Conservation (phyloP, 2,113 vertebrate genomes). For the Xiphias gladius region DNA sequence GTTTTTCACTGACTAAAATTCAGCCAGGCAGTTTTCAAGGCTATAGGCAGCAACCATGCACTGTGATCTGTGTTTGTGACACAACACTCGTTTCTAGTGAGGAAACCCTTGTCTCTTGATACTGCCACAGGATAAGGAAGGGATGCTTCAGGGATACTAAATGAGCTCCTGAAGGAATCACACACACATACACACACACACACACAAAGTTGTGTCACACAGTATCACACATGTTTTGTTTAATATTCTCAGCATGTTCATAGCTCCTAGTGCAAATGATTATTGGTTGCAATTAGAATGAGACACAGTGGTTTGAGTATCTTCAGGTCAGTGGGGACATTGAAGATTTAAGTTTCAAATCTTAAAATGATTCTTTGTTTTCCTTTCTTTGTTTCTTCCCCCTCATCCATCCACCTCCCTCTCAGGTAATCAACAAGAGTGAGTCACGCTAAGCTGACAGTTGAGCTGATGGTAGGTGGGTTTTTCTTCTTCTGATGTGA, state of each 20-base stretch:
- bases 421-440: conserved; percentile 67
- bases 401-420: conserved; percentile 14
- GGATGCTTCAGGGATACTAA: conserved; percentile 34
- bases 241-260: neutral
- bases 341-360: conserved; percentile 8
- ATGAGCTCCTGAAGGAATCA: conserved; percentile 51
- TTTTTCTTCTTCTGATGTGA: conserved; percentile 41
- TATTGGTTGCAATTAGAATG: conserved; percentile 26
- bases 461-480: conserved; percentile 81
- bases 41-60: conserved; percentile 2
- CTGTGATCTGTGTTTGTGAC: conserved; percentile 6
- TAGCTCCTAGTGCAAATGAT: neutral
- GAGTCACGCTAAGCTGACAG: conserved; percentile 52
- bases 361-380: conserved; percentile 23
- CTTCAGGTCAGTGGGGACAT: neutral
- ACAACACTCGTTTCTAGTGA: conserved; percentile 10
- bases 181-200: conserved; percentile 5
- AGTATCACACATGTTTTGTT: neutral
- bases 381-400: conserved; percentile 19
- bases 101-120: conserved; percentile 38
- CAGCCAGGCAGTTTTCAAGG: neutral
- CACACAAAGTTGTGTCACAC: neutral
- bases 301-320: neutral
- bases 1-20: neutral
- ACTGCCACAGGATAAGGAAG: conserved; percentile 12